Percentiles rank a stretch among this genome's conserved stretches.
Conservation (phyloP, 2,888 invertebrate species). For the Drosophila barbarae region DNA sequence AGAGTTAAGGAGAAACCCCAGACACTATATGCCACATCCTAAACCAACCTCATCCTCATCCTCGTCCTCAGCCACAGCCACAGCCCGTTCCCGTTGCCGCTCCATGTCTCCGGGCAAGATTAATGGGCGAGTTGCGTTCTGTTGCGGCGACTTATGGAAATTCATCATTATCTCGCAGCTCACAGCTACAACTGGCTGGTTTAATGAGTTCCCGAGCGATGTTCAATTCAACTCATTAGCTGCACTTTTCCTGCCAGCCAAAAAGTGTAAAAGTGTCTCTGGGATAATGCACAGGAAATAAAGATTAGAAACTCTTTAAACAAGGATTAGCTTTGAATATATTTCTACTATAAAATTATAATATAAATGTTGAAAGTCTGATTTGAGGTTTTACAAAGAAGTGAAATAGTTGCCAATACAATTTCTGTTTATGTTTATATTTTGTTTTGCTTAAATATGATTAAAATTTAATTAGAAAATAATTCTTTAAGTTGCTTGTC, state of each 20-base stretch:
- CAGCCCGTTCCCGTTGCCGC: constrained; percentile 28
- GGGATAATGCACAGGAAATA: constrained; percentile 10
- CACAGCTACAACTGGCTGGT: constrained; percentile 48
- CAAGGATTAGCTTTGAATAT: not conserved
- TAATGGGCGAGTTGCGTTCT: constrained; percentile 74
- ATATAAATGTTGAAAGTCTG: not conserved
- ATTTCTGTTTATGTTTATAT: too few relatives aligned
- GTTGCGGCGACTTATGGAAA: constrained; percentile 76
- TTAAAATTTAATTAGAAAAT: not conserved
- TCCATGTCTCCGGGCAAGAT: constrained; percentile 67
- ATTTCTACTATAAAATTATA: not conserved
- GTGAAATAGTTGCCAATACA: not conserved
- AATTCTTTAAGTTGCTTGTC: not conserved
- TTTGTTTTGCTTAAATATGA: too few relatives aligned
- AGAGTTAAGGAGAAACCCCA: constrained; percentile 7
- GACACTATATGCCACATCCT: constrained; percentile 11
- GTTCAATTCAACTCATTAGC: constrained; percentile 74
- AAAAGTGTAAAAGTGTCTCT: constrained; percentile 58
- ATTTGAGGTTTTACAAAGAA: not conserved
- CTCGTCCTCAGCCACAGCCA: constrained; percentile 1
- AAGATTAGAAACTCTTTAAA: too few relatives aligned
- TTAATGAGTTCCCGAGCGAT: constrained; percentile 75
- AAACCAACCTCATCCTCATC: constrained; percentile 12
- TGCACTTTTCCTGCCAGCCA: constrained; percentile 69
- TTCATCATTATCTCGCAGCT: constrained; percentile 73